Evolutionary conservation across 1,140 invertebrate genomes (phyloP).

Genomic region (Diploscapter pachys): DNA sequence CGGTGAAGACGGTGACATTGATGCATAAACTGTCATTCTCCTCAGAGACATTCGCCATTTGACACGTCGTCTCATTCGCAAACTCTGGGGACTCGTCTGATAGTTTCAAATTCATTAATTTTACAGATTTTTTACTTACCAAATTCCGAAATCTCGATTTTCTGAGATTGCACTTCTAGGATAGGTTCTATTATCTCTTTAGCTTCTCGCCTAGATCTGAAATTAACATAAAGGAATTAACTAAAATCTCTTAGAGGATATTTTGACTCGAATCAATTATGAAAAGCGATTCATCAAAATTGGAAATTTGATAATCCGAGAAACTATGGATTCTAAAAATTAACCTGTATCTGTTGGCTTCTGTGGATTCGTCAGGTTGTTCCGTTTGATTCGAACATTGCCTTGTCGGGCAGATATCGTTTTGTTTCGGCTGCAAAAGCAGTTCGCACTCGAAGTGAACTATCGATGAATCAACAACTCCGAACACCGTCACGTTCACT

Average conservation of each 20-base stretch:
- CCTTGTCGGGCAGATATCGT: not conserved
- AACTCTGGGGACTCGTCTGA: too few relatives aligned
- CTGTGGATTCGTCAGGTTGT: not conserved
- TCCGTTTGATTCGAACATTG: too few relatives aligned
- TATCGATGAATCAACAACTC: not conserved
- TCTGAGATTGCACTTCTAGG: conserved; percentile 9
- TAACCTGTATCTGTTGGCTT: not conserved
- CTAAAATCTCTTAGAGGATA: not conserved
- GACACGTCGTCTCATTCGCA: too few relatives aligned
- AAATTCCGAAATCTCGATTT: conserved; percentile 10
- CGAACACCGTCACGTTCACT: conserved; percentile 15
- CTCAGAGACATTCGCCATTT: too few relatives aligned
- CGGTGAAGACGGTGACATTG: too few relatives aligned
- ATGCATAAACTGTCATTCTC: too few relatives aligned
- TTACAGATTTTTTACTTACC: not conserved
- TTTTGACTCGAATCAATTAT: not conserved
- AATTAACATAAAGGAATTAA: too few relatives aligned
- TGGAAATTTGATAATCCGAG: not conserved
- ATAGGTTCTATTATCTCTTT: not conserved
- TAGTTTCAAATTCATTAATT: too few relatives aligned
- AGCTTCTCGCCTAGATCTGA: too few relatives aligned
- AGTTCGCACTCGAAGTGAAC: conserved; percentile 20
- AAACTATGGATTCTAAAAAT: not conserved
- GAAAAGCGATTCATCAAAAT: not conserved
- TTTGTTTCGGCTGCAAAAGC: not conserved